Percentiles rank a stretch among this genome's conserved stretches.
These are phyloP conservation scores for Tarsius wallacei DNA, from an alignment of 2,797 vertebrate species.

Conservation along the genomic window DNA sequence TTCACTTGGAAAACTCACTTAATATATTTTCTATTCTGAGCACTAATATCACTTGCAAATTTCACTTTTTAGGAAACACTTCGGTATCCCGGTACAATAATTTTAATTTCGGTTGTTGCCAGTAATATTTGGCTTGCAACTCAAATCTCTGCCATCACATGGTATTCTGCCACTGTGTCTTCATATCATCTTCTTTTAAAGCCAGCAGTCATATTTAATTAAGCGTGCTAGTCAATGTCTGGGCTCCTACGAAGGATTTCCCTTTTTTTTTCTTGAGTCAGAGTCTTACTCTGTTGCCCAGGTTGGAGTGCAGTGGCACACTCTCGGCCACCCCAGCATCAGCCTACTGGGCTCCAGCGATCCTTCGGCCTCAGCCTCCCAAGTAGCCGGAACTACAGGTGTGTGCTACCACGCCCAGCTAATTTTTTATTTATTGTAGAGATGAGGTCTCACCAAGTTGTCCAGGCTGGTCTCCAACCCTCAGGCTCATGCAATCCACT, in stretches of 20 bases:
- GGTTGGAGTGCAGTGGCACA: too few species aligned
- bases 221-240: not conserved
- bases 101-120: not conserved
- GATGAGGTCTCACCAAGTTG: too few species aligned
- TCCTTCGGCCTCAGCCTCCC: too few species aligned
- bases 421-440: too few species aligned
- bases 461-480: too few species aligned
- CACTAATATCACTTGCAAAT: not conserved
- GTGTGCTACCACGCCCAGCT: too few species aligned
- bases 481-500: too few species aligned
- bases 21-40: not conserved
- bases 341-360: too few species aligned
- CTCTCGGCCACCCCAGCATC: too few species aligned
- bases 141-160: not conserved
- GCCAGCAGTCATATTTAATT: not conserved
- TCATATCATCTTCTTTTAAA: not conserved
- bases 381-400: too few species aligned
- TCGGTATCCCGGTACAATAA: not conserved
- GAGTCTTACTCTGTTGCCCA: too few species aligned
- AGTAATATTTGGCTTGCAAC: not conserved
- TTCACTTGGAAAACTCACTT: not conserved
- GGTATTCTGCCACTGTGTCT: not conserved
- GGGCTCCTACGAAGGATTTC: not conserved
- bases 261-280: not conserved
- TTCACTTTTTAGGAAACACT: not conserved